phyloP scores from a whole-genome alignment of 2,888 invertebrate species.

The Frankliniella intonsa region DNA sequence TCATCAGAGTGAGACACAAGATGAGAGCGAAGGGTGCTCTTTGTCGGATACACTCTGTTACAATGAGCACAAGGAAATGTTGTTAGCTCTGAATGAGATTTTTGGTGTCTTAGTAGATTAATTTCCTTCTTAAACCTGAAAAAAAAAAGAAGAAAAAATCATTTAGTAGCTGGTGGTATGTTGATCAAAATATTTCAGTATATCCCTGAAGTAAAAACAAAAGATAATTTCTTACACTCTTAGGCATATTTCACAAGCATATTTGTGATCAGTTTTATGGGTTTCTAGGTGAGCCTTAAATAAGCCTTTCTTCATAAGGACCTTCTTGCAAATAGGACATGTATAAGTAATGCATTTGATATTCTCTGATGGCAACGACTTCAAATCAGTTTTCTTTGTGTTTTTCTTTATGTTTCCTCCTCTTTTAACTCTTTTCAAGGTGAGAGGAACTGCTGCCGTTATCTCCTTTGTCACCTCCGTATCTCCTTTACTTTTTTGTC shows the following conservation, averaged over 20 bases:
- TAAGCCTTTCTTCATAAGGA: conserved; percentile 59
- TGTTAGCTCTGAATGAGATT: conserved; percentile 53
- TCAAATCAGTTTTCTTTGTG: not conserved
- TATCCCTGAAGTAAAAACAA: conserved; percentile 28
- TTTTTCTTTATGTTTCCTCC: not conserved
- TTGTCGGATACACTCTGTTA: conserved; percentile 64
- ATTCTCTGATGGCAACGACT: not conserved
- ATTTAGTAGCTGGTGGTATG: conserved; percentile 7
- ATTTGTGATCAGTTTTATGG: conserved; percentile 59
- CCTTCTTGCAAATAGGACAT: conserved; percentile 59
- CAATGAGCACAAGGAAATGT: conserved; percentile 63
- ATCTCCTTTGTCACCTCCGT: too few relatives aligned
- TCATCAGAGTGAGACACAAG: conserved; percentile 65
- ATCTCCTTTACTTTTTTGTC: too few relatives aligned
- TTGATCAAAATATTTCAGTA: conserved; percentile 22
- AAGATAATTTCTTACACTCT: conserved; percentile 54
- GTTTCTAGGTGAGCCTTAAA: conserved; percentile 61
- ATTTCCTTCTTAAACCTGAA: conserved; percentile 62
- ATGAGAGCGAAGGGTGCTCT: conserved; percentile 63
- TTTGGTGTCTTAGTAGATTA: conserved; percentile 61
- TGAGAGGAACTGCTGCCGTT: too few relatives aligned
- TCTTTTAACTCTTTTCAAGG: too few relatives aligned
- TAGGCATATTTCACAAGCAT: conserved; percentile 61
- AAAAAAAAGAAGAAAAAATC: conserved; percentile 30
- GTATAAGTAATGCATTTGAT: conserved; percentile 35